Conservation (phyloP, 2,113 vertebrate species). For the Macquaria ambigua region DNA sequence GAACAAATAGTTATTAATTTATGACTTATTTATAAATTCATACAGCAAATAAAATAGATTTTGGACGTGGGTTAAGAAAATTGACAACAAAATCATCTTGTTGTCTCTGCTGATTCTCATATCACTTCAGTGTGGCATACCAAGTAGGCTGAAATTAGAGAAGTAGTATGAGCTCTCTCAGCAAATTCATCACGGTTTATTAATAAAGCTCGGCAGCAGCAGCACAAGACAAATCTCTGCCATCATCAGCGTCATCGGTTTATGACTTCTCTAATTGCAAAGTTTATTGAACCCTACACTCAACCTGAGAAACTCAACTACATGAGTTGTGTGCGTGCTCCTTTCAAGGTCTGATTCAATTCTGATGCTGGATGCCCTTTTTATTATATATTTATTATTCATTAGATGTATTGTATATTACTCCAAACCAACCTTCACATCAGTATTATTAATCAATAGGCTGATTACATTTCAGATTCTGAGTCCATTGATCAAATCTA, state of each 20-base stretch:
- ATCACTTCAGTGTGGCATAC: neutral
- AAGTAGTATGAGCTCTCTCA: slow-evolving; percentile 3
- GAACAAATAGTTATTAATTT: neutral
- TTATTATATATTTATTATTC: slow-evolving; percentile 7
- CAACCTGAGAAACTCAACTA: neutral
- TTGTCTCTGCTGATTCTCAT: slow-evolving; percentile 12
- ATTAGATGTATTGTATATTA: neutral
- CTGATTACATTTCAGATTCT: neutral
- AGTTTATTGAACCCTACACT: slow-evolving; percentile 35
- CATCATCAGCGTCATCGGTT: slow-evolving; percentile 25
- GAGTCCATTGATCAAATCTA: neutral
- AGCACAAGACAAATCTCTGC: slow-evolving; percentile 31
- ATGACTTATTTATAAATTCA: neutral
- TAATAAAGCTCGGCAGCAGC: slow-evolving; percentile 46
- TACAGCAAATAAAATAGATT: slow-evolving; percentile 2
- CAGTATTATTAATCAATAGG: neutral
- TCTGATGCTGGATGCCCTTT: neutral
- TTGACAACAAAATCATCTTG: slow-evolving; percentile 2
- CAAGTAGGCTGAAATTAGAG: slow-evolving; percentile 27
- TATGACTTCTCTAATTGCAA: slow-evolving; percentile 38
- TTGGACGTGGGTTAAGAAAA: neutral
- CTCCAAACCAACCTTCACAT: neutral
- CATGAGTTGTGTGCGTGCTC: neutral
- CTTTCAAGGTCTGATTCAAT: neutral
- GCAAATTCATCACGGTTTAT: slow-evolving; percentile 46